These are phyloP conservation scores for Prietella phreatophila DNA, from an alignment of 2,113 vertebrate species.

Conservation along the genomic window DNA sequence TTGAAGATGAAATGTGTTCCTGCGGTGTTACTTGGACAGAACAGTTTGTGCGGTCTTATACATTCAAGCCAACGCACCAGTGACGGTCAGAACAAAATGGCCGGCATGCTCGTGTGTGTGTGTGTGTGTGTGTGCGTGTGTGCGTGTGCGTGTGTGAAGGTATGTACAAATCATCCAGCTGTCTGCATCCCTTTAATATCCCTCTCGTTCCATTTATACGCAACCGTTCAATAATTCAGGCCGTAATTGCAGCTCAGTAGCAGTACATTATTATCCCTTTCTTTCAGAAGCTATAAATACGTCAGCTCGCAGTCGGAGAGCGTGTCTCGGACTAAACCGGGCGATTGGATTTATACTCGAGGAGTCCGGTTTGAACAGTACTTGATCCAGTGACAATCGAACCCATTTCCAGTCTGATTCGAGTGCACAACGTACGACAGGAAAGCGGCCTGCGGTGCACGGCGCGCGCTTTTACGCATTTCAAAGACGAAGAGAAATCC, in stretches of 20 bases:
- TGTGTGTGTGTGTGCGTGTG: not conserved
- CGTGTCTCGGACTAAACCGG: conserved; percentile 25
- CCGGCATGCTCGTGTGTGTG: conserved; percentile 41
- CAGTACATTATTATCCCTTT: conserved; percentile 48
- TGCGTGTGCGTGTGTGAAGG: conserved; percentile 11
- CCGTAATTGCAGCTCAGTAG: conserved; percentile 55
- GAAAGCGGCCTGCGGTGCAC: not conserved
- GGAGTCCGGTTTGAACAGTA: conserved; percentile 35
- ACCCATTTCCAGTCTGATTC: conserved; percentile 42
- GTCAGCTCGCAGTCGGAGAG: conserved; percentile 37
- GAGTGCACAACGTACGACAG: conserved; percentile 37
- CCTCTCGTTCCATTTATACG: conserved; percentile 48
- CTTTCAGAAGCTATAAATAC: conserved; percentile 49
- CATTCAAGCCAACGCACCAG: conserved; percentile 52
- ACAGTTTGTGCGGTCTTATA: conserved; percentile 47
- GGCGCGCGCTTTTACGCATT: conserved; percentile 11
- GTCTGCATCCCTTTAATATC: conserved; percentile 49
- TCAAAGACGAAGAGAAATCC: conserved; percentile 1
- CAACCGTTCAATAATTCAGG: conserved; percentile 51
- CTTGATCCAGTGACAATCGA: conserved; percentile 50
- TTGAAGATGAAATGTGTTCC: conserved; percentile 54
- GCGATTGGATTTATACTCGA: conserved; percentile 25
- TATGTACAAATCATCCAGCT: conserved; percentile 53
- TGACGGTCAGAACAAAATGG: conserved; percentile 41
- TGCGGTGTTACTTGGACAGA: conserved; percentile 45